Evolutionary conservation across 2,797 vertebrate species (phyloP).

Genomic region (Melanogrammus aeglefinus): DNA sequence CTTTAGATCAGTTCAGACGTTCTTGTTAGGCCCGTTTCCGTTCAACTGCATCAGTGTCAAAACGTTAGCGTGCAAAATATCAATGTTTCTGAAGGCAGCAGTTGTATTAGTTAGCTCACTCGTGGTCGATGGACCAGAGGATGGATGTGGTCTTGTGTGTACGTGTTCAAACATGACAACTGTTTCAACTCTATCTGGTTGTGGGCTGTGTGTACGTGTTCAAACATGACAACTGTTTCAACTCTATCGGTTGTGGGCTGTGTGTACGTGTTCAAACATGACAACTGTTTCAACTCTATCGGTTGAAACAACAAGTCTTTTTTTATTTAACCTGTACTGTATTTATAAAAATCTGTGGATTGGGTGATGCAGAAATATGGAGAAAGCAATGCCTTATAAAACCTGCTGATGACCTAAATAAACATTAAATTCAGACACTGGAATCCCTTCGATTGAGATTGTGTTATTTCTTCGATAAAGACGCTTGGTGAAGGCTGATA

Average conservation of each 20-base stretch:
- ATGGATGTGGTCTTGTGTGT: conserved; percentile 44
- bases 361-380: conserved; percentile 54
- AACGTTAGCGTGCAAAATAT: not conserved
- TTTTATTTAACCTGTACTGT: conserved; percentile 58
- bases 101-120: not conserved
- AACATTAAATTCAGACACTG: conserved; percentile 74
- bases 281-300: conserved; percentile 43
- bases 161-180: conserved; percentile 48
- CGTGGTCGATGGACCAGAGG: conserved; percentile 14
- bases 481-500: not conserved
- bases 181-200: conserved; percentile 42
- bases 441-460: conserved; percentile 52
- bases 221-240: conserved; percentile 42
- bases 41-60: not conserved
- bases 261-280: conserved; percentile 52
- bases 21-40: not conserved
- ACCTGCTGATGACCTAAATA: conserved; percentile 69
- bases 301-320: conserved; percentile 36
- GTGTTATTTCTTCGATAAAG: not conserved
- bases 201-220: conserved; percentile 56
- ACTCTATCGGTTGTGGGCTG: conserved; percentile 48
- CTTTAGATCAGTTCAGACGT: not conserved
- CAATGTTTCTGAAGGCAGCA: not conserved
- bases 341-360: conserved; percentile 67
- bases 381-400: conserved; percentile 66